phyloP scores from a whole-genome alignment of 2,113 vertebrate genomes.

The Oxygymnocypris stewartii region DNA sequence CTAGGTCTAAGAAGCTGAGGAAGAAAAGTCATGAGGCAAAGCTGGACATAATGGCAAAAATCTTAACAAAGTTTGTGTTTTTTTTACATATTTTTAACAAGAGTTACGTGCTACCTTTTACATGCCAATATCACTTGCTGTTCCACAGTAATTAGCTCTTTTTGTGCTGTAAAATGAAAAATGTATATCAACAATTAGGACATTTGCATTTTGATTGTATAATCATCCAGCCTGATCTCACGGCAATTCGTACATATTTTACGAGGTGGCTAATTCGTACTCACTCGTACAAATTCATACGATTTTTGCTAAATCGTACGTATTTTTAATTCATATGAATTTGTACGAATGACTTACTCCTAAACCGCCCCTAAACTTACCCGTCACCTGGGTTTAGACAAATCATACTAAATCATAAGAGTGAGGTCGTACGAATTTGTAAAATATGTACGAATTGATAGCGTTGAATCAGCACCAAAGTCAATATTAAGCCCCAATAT shows the following conservation, averaged over 20 bases:
- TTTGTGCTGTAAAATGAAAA: constrained; percentile 78
- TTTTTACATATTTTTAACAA: background rate
- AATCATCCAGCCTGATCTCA: no score
- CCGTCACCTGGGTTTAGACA: no score
- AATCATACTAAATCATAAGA: no score
- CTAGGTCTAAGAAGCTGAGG: constrained; percentile 86
- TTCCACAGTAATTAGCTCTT: constrained; percentile 80
- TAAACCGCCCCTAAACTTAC: no score
- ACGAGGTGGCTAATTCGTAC: no score
- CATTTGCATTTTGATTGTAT: constrained; percentile 31
- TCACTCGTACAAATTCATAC: no score
- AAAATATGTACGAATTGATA: no score
- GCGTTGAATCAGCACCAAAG: background rate
- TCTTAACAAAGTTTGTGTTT: background rate
- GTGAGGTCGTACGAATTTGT: no score
- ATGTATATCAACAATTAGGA: background rate
- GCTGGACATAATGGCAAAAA: background rate
- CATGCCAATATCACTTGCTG: constrained; percentile 78
- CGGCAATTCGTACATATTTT: no score
- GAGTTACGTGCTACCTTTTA: constrained; percentile 76
- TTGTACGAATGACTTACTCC: no score
- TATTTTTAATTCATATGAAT: no score
- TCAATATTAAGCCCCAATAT: background rate
- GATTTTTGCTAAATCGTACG: no score
- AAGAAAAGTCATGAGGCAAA: constrained; percentile 44